Base-by-base conservation (phyloP, 2,797 vertebrate genomes). In the Sebastes hubbsi region DNA sequence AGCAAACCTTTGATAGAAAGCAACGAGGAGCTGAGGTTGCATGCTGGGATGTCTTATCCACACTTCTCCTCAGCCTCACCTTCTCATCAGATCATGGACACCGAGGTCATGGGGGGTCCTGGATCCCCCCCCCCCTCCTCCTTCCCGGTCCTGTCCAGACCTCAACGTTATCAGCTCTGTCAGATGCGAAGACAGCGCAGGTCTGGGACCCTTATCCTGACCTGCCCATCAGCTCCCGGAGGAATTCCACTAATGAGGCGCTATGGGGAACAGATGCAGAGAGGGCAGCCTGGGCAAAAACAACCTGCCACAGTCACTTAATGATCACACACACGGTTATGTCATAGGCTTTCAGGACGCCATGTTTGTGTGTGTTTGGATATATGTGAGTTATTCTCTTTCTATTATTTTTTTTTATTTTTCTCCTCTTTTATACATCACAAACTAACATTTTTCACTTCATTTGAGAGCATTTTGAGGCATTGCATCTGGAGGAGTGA, bases 181-280 rank as follows among this genome's bases (percentile, higher is more conserved):
- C 94, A 95, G 93, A 82, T 93, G 69, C 89, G 86, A 87, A 92
- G 89, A 93, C 92, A 88, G 89, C 83, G 12, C 70, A 84, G 90
- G 91, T 86, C 90, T 68, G 77, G 66, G 93, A 92, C 90, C 87
- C 76, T 88, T 80, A 84, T 84, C 77, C 83, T 92, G 93, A 93
- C 93, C 93, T 82, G 90, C 89, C 86, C 87, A 89, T 92, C 87
- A 72, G 81, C 75, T 90, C 93, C 87, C 91, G 25, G 52, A 89
- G 90, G 95, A 92, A 93, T 92, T 87, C 84, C 85, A 77, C 90
- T 96, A 94, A 95, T 94, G 92, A 94, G 87, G 74, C 83, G 32
- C 89, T 93, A 94, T 93, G 76, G 89, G 92, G 92, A 95, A 90
- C 95, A 96, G 94, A 96, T 94, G 92, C 90, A 86, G 79, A 52